Evolutionary conservation across 2,888 invertebrate genomes (phyloP).

Genomic region (Acronicta alni): DNA sequence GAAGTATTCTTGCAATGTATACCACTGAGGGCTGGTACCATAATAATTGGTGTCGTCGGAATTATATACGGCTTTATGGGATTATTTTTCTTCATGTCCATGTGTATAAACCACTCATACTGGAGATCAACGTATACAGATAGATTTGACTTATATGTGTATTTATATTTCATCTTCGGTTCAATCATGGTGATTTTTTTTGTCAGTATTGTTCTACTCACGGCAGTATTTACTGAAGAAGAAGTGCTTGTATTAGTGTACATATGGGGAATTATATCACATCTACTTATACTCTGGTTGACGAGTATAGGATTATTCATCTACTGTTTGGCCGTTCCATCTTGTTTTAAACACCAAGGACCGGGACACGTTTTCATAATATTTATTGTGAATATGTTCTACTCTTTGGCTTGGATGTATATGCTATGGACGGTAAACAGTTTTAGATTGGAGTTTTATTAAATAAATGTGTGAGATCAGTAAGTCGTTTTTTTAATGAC

Average conservation of each 20-base stretch:
- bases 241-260: conserved; percentile 52
- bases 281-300: conserved; percentile 58
- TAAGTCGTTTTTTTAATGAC: not conserved
- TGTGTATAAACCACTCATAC: conserved; percentile 49
- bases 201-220: conserved; percentile 55
- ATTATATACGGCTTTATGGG: conserved; percentile 60
- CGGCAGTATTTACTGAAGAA: conserved; percentile 47
- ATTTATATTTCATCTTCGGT: conserved; percentile 48
- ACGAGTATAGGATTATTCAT: conserved; percentile 43
- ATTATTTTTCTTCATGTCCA: conserved; percentile 53
- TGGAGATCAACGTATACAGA: conserved; percentile 59
- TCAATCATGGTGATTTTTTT: conserved; percentile 51
- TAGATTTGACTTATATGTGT: conserved; percentile 58
- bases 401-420: conserved; percentile 59
- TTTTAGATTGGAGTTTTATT: conserved; percentile 21
- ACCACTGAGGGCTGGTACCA: conserved; percentile 55
- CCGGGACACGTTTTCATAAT: conserved; percentile 43
- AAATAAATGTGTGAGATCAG: conserved; percentile 7
- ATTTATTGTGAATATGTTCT: conserved; percentile 46
- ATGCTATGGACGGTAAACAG: conserved; percentile 59
- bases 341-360: conserved; percentile 59
- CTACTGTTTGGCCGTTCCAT: conserved; percentile 55
- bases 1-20: conserved; percentile 57
- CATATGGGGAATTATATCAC: conserved; percentile 56
- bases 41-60: conserved; percentile 54